A percentile compares a stretch with the other conserved stretches of the same genome.
Conservation (phyloP, 2,113 vertebrate genomes). For the Microtus ochrogaster region DNA sequence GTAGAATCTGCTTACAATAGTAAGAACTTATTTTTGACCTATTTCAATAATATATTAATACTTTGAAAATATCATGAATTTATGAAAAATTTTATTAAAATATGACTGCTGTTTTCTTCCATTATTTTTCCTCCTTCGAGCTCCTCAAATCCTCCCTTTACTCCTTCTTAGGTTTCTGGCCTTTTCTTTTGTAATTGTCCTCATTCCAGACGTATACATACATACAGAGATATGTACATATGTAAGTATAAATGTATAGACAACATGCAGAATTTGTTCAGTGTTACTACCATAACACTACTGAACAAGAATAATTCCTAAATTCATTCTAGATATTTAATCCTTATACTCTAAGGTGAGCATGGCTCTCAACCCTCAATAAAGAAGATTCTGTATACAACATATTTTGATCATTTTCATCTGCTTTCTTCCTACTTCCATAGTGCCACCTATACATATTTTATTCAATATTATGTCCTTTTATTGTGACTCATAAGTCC, state of each 20-base stretch:
- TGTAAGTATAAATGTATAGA: too few species aligned
- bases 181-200: too few species aligned
- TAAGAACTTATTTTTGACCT: background rate
- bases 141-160: background rate
- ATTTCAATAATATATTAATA: background rate
- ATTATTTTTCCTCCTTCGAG: background rate
- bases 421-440: background rate
- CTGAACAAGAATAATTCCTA: background rate
- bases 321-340: background rate
- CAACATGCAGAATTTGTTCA: too few species aligned
- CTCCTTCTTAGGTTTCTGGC: too few species aligned
- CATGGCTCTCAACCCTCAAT: background rate
- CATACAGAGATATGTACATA: too few species aligned
- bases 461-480: background rate
- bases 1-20: background rate
- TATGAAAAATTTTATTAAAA: background rate
- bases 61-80: too few species aligned
- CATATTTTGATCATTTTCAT: background rate
- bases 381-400: background rate
- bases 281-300: too few species aligned
- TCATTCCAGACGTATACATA: too few species aligned
- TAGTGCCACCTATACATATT: background rate
- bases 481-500: background rate
- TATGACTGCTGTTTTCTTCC: background rate
- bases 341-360: background rate